Evolutionary conservation across 1,140 invertebrate genomes (phyloP).

Genomic region (Diprion similis): DNA sequence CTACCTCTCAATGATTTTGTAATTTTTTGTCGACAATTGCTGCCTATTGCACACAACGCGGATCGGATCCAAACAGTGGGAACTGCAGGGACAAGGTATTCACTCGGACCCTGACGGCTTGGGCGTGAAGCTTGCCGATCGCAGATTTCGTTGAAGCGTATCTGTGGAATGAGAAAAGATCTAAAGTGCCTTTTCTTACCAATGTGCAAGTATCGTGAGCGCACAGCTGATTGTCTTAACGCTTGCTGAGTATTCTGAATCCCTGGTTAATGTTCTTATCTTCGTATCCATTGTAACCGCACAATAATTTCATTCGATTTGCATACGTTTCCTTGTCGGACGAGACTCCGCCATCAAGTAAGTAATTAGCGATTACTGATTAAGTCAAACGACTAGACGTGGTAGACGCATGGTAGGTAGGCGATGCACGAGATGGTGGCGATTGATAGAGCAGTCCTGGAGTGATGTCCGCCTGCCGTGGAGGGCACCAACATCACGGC

Average conservation of each 20-base stretch:
- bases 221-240: background rate
- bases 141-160: background rate
- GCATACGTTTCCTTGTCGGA: constrained; percentile 4
- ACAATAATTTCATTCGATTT: constrained; percentile 8
- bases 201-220: background rate
- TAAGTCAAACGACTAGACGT: constrained; percentile 1
- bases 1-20: background rate
- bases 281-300: background rate
- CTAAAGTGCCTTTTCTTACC: constrained; percentile 2
- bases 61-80: background rate
- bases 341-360: constrained; percentile 2
- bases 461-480: constrained; percentile 1
- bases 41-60: no score
- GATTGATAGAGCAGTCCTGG: background rate
- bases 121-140: background rate
- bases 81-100: background rate
- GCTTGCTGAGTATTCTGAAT: background rate
- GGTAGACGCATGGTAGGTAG: background rate
- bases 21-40: background rate
- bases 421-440: constrained; percentile 1
- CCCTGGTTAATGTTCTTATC: background rate
- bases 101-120: background rate
- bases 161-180: background rate
- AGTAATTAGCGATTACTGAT: constrained; percentile 7
- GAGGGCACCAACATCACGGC: constrained; percentile 2